Evolutionary conservation across 2,113 vertebrate genomes (phyloP).

Genomic region (Excalfactoria chinensis): DNA sequence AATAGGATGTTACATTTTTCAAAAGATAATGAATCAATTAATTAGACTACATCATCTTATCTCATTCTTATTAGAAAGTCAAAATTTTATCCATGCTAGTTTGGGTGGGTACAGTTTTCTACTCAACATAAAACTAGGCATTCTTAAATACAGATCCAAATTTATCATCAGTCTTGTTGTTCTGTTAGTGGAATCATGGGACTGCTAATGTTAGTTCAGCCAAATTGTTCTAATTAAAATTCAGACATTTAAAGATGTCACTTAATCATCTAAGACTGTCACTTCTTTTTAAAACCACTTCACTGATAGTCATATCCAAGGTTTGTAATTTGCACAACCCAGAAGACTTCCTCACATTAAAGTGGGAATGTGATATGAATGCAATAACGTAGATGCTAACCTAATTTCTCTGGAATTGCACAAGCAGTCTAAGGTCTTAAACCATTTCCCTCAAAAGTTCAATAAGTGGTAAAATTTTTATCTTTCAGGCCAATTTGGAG

Average conservation of each 20-base stretch:
- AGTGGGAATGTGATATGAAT: background rate
- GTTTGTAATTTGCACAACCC: background rate
- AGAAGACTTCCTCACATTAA: background rate
- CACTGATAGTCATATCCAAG: background rate
- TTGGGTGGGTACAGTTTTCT: background rate
- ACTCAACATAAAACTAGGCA: background rate
- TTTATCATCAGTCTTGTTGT: constrained; percentile 28
- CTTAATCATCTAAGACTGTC: constrained; percentile 5
- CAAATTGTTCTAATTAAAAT: constrained; percentile 45
- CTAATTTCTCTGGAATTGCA: background rate
- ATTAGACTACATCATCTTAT: background rate
- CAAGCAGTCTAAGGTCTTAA: background rate
- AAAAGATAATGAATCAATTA: background rate
- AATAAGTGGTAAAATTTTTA: background rate
- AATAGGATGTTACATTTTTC: background rate
- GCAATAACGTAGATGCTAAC: background rate
- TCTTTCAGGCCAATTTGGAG: background rate
- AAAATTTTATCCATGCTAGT: background rate
- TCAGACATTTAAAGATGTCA: constrained; percentile 36
- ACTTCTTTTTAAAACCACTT: constrained; percentile 18
- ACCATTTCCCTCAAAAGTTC: background rate
- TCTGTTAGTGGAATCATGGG: constrained; percentile 4
- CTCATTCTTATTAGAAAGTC: background rate
- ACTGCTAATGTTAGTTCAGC: constrained; percentile 42
- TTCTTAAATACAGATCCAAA: constrained; percentile 26